Evolutionary conservation across 2,888 invertebrate species (phyloP), one percentile per base, ranked within the genome.

Genomic region (Pristionchus exspectatus): DNA sequence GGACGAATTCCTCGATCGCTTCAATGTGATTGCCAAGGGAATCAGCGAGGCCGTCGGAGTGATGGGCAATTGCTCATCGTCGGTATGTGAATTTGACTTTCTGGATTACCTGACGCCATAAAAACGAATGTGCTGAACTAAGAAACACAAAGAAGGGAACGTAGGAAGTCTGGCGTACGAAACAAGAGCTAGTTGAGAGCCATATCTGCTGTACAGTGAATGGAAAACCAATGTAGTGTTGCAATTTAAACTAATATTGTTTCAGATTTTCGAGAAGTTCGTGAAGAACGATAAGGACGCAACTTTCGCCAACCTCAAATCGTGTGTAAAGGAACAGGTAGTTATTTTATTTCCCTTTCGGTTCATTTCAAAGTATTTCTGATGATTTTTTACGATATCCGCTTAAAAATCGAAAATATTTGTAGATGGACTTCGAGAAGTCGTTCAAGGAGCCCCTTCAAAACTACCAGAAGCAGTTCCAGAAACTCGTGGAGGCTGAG

Each of bases 241-340:
- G n/a, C n/a, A n/a, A n/a, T n/a, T n/a, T n/a, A n/a, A n/a, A n/a
- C n/a, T n/a, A n/a, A n/a, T n/a, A n/a, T n/a, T n/a, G n/a, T 56
- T 84, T 2, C 16, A 84, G 84, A 84, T 84, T 4, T 84, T 84
- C 56, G 56, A 84, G 14, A 84, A 84, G 14, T 84, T 84, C 84
- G 84, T 84, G 21, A 84, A 56, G 18, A 21, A 56, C 84, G 84
- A 84, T 18, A 84, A 84, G 56, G 84, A 84, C 30, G 84, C 84
- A 14, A 84, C 84, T 2, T 84, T 38, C 9, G 44, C 27, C 4
- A 84, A 84, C 30, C 84, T 84, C 56, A 56, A 56, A 27, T n/a
- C 16, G n/a, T 84, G 84, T 16, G 84, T 84, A 3, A 54, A 84
- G 16, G 84, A 84, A 1, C 54, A 84, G 84, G 84, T 83, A 27